Conservation (phyloP, 2,797 vertebrate species). For the Kryptolebias ocellatus region DNA sequence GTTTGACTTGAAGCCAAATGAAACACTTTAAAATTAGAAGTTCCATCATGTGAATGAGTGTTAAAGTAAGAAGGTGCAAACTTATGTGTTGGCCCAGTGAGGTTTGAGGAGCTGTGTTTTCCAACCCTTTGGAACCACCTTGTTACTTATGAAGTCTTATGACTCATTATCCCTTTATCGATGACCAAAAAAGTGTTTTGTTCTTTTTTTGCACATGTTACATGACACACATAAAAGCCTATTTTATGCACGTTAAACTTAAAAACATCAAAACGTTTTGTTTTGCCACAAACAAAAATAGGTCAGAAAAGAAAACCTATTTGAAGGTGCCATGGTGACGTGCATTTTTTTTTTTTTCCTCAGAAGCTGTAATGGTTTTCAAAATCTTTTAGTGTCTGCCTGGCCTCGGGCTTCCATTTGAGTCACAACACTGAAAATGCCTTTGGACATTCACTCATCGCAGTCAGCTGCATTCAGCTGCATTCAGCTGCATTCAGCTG, state of each 20-base stretch:
- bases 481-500: conserved; percentile 52
- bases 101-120: conserved; percentile 8
- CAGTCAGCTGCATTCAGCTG: conserved; percentile 48
- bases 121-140: conserved; percentile 21
- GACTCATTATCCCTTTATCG: conserved; percentile 13
- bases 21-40: conserved; percentile 48
- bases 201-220: background rate
- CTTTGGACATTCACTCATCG: conserved; percentile 55
- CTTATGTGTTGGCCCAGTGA: conserved; percentile 13
- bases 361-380: conserved; percentile 57
- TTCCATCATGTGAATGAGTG: conserved; percentile 2
- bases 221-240: background rate
- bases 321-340: conserved; percentile 33
- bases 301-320: conserved; percentile 28
- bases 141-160: background rate
- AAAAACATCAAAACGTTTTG: conserved; percentile 2
- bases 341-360: conserved; percentile 38
- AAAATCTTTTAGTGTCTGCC: conserved; percentile 51
- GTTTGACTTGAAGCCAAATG: conserved; percentile 44
- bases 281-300: conserved; percentile 26
- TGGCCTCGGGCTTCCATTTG: conserved; percentile 56
- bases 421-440: conserved; percentile 59
- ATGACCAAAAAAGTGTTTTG: background rate
- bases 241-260: background rate
- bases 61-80: conserved; percentile 51